Evolutionary conservation across 2,888 invertebrate genomes (phyloP).

Genomic region (Perdita meconis): DNA sequence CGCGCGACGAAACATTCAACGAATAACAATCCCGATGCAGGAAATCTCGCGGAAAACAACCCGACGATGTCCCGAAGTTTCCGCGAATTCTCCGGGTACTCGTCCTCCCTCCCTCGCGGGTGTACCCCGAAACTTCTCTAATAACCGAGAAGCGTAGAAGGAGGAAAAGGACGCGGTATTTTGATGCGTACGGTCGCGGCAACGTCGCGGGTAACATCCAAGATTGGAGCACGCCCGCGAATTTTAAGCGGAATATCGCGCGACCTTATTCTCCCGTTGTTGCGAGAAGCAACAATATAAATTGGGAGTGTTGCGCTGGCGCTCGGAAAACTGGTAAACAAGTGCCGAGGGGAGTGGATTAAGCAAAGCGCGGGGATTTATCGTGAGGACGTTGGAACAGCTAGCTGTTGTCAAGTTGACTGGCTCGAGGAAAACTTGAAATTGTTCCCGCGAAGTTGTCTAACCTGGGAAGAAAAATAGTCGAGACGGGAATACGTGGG

Average conservation of each 20-base stretch:
- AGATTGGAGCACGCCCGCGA: slow-evolving; percentile 5
- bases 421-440: slow-evolving; percentile 3
- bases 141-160: slow-evolving; percentile 18
- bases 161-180: slow-evolving; percentile 14
- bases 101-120: too few relatives aligned
- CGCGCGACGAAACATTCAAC: neutral
- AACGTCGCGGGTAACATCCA: slow-evolving; percentile 18
- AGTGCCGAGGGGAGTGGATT: slow-evolving; percentile 11
- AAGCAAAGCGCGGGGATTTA: slow-evolving; percentile 12
- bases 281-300: slow-evolving; percentile 17
- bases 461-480: slow-evolving; percentile 8
- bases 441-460: slow-evolving; percentile 4
- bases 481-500: neutral
- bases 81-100: slow-evolving; percentile 8
- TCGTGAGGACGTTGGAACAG: slow-evolving; percentile 8
- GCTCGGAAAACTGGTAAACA: slow-evolving; percentile 14
- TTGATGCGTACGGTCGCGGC: neutral
- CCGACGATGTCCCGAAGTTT: slow-evolving; percentile 10
- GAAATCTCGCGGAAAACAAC: slow-evolving; percentile 17
- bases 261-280: slow-evolving; percentile 20
- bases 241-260: slow-evolving; percentile 29
- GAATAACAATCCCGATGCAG: neutral
- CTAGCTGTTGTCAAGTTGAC: slow-evolving; percentile 7
- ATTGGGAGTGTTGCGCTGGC: slow-evolving; percentile 19
- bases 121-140: slow-evolving; percentile 36